A percentile compares a stretch with the other conserved stretches of the same genome.
These are phyloP conservation scores for Diabrotica balteata DNA, from an alignment of 2,888 invertebrate species.

Conservation along the genomic window DNA sequence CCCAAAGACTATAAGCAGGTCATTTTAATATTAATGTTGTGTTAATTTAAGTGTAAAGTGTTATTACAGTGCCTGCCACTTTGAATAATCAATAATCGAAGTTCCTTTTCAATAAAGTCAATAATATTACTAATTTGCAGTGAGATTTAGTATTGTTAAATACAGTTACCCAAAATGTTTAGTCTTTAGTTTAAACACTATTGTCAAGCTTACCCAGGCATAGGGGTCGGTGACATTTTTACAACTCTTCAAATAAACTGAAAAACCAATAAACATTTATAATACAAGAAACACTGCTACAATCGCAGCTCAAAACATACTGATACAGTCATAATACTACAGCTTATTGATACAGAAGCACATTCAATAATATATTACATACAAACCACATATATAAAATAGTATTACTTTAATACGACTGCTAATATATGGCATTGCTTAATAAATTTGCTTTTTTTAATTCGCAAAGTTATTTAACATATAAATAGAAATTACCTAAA, in stretches of 20 bases:
- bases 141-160: constrained; percentile 13
- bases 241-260: constrained; percentile 46
- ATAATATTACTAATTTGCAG: too few species aligned
- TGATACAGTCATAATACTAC: background rate
- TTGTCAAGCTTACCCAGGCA: constrained; percentile 58
- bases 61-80: too few species aligned
- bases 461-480: too few species aligned
- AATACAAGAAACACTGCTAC: constrained; percentile 8
- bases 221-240: constrained; percentile 60
- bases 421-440: too few species aligned
- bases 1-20: too few species aligned
- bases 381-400: background rate
- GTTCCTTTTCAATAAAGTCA: too few species aligned
- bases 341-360: background rate
- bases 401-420: too few species aligned
- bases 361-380: constrained; percentile 2
- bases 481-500: too few species aligned
- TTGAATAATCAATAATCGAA: too few species aligned
- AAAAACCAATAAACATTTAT: constrained; percentile 33
- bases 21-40: too few species aligned
- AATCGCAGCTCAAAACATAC: constrained; percentile 6
- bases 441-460: too few species aligned
- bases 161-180: constrained; percentile 12
- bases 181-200: constrained; percentile 4
- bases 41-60: too few species aligned